phyloP scores from a whole-genome alignment of 2,797 vertebrate genomes.

The Hoplostethus atlanticus region DNA sequence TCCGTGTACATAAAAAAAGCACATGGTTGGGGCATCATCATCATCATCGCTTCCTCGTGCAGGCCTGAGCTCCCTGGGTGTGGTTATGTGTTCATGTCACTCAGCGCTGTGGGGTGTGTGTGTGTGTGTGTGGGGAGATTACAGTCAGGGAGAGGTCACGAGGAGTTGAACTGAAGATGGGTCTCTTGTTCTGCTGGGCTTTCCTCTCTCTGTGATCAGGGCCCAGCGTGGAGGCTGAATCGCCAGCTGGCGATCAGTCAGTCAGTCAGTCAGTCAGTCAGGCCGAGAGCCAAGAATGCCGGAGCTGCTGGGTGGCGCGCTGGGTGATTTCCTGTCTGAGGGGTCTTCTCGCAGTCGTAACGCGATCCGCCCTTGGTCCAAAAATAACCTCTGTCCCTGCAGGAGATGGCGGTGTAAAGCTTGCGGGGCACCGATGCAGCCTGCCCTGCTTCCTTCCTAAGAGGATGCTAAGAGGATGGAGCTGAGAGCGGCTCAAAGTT shows the following conservation, averaged over 20 bases:
- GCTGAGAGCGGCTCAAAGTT: slow-evolving; percentile 55
- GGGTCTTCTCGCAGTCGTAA: slow-evolving; percentile 79
- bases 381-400: slow-evolving; percentile 81
- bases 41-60: too few relatives aligned
- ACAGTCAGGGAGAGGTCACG: slow-evolving; percentile 54
- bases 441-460: slow-evolving; percentile 73
- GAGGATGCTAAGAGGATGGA: slow-evolving; percentile 68
- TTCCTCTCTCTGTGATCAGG: slow-evolving; percentile 62
- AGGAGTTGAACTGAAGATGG: slow-evolving; percentile 66
- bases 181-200: slow-evolving; percentile 56
- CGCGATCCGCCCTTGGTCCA: slow-evolving; percentile 68
- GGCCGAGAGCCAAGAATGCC: slow-evolving; percentile 68
- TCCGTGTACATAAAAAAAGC: neutral
- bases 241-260: slow-evolving; percentile 30
- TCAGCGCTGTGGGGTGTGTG: slow-evolving; percentile 17
- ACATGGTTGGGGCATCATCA: neutral
- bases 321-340: slow-evolving; percentile 83
- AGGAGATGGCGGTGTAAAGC: slow-evolving; percentile 68
- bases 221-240: slow-evolving; percentile 49
- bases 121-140: slow-evolving; percentile 23
- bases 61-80: slow-evolving; percentile 5
- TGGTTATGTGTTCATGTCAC: slow-evolving; percentile 31
- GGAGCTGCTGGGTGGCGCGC: slow-evolving; percentile 68
- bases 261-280: slow-evolving; percentile 29
- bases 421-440: slow-evolving; percentile 63